These are phyloP conservation scores for Tenebrio molitor DNA, from an alignment of 1,140 invertebrate genomes.

Conservation along the genomic window DNA sequence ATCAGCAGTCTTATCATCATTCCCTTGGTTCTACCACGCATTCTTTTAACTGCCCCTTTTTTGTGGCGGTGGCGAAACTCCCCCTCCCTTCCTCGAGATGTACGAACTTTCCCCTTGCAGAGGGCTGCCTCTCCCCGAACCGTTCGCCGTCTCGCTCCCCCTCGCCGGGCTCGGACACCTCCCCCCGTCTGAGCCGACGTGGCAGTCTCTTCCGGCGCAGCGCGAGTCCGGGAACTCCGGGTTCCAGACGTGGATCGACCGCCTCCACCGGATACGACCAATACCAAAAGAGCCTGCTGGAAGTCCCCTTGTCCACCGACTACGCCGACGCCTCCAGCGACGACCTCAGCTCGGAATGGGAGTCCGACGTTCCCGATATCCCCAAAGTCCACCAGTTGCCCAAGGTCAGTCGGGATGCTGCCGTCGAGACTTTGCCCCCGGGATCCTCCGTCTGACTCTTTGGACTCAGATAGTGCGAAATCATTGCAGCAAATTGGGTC, in stretches of 20 bases:
- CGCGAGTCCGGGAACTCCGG: slow-evolving; percentile 60
- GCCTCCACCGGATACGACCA: slow-evolving; percentile 79
- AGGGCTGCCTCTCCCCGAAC: slow-evolving; percentile 48
- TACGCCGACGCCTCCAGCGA: slow-evolving; percentile 89
- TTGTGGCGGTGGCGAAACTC: too few relatives aligned
- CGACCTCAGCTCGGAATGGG: slow-evolving; percentile 91
- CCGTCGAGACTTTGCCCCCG: too few relatives aligned
- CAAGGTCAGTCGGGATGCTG: too few relatives aligned
- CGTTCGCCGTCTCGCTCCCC: slow-evolving; percentile 56
- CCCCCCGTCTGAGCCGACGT: slow-evolving; percentile 53
- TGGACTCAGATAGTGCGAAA: not conserved
- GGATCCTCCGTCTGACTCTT: too few relatives aligned
- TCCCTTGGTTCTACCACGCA: too few relatives aligned
- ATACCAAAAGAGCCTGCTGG: slow-evolving; percentile 81
- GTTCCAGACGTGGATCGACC: slow-evolving; percentile 62
- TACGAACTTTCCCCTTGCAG: too few relatives aligned
- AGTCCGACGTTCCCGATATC: slow-evolving; percentile 80
- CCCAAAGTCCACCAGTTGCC: slow-evolving; percentile 53
- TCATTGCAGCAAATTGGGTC: not conserved
- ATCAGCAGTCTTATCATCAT: too few relatives aligned
- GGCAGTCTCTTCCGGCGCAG: slow-evolving; percentile 56
- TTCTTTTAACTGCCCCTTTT: too few relatives aligned
- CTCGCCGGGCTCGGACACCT: slow-evolving; percentile 54
- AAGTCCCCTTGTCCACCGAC: slow-evolving; percentile 80
- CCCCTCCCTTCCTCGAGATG: too few relatives aligned